A percentile compares a stretch with the other conserved stretches of the same genome.
Conservation (phyloP, 2,888 invertebrate genomes). For the Amiota communis region DNA sequence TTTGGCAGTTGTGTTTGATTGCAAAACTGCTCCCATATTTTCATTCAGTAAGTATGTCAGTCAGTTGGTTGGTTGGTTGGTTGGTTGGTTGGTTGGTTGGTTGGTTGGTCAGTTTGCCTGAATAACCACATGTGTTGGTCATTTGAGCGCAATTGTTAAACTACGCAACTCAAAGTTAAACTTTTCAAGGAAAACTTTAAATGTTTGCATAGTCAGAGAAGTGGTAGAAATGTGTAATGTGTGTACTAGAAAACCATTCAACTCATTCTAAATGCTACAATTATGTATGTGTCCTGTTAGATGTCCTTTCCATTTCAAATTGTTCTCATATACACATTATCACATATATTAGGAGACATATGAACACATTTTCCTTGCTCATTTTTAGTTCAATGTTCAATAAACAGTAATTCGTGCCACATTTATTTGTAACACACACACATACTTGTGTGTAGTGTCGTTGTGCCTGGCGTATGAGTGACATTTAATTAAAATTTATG, state of each 20-base stretch:
- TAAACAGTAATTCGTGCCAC: slow-evolving; percentile 63
- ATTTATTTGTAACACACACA: slow-evolving; percentile 57
- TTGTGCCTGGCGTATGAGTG: slow-evolving; percentile 68
- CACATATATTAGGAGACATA: background rate
- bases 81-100: background rate
- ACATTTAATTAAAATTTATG: slow-evolving; percentile 72
- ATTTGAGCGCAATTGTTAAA: slow-evolving; percentile 54
- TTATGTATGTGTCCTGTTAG: background rate
- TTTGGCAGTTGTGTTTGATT: too few relatives aligned
- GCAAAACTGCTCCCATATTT: too few relatives aligned
- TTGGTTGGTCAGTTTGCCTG: slow-evolving; percentile 38
- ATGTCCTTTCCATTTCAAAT: background rate
- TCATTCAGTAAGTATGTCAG: too few relatives aligned
- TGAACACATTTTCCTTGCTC: too few relatives aligned
- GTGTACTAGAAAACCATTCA: slow-evolving; percentile 42
- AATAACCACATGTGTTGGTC: background rate
- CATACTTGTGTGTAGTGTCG: background rate
- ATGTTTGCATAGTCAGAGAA: too few relatives aligned
- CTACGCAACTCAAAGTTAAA: background rate
- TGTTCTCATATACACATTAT: background rate
- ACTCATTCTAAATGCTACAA: slow-evolving; percentile 12
- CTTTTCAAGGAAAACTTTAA: background rate
- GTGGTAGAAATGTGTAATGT: slow-evolving; percentile 56
- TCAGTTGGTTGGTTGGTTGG: slow-evolving; percentile 34
- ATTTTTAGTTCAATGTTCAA: slow-evolving; percentile 52